A percentile compares a stretch with the other conserved stretches of the same genome.
Conservation (phyloP, 2,113 vertebrate genomes). For the Neolamprologus longior region DNA sequence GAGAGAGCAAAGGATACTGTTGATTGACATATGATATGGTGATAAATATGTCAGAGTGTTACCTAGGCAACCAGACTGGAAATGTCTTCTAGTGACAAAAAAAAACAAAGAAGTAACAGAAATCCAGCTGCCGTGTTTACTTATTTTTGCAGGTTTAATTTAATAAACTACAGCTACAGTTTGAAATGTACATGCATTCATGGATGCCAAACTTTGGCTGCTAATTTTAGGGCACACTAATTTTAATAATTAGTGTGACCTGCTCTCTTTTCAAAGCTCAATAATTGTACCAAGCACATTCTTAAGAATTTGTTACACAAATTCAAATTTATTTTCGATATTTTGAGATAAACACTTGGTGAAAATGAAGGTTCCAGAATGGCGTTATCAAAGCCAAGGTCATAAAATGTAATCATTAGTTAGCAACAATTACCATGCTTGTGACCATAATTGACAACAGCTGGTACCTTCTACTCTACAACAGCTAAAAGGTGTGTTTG, state of each 20-base stretch:
- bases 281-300: not conserved
- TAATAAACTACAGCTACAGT: not conserved
- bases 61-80: not conserved
- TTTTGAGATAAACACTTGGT: not conserved
- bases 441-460: not conserved
- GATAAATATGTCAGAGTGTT: not conserved
- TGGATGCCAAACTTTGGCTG: not conserved
- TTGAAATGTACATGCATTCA: not conserved
- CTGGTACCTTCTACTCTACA: not conserved
- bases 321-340: accelerated
- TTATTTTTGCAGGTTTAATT: not conserved
- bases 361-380: not conserved
- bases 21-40: not conserved
- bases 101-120: not conserved
- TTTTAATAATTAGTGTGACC: not conserved
- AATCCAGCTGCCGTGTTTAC: not conserved
- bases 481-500: not conserved
- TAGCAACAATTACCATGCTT: not conserved
- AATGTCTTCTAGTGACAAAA: not conserved
- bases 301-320: not conserved
- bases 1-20: not conserved
- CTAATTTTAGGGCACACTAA: accelerated
- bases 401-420: not conserved
- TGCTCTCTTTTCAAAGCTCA: not conserved
- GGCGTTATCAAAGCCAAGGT: not conserved